Percentiles rank a stretch among this genome's conserved stretches.
Evolutionary conservation across 2,113 vertebrate species (phyloP).

Genomic region (Mus pahari): DNA sequence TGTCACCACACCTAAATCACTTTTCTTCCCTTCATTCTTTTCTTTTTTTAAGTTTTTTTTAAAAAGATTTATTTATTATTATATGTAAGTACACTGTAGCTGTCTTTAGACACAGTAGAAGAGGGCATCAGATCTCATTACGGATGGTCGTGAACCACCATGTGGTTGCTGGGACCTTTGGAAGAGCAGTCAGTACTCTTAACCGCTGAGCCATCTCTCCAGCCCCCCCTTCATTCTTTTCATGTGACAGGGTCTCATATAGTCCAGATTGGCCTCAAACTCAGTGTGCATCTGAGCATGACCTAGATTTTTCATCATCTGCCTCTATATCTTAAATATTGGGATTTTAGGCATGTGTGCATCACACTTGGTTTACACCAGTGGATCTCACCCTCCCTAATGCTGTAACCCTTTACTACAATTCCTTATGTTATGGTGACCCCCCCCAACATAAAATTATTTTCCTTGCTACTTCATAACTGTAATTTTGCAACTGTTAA

Average conservation of each 20-base stretch:
- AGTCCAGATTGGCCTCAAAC: background rate
- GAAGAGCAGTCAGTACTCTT: too few species aligned
- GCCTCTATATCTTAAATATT: background rate
- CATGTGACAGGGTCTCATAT: background rate
- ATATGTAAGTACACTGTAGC: too few species aligned
- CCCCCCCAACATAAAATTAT: background rate
- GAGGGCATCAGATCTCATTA: too few species aligned
- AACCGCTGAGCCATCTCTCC: too few species aligned
- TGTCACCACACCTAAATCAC: background rate
- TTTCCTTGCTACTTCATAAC: background rate
- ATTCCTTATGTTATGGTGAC: background rate
- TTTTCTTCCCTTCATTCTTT: too few species aligned
- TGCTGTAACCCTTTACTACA: background rate
- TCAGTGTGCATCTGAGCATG: background rate
- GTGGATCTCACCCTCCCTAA: background rate
- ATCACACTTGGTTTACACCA: background rate
- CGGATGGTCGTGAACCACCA: too few species aligned
- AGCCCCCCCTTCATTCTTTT: background rate
- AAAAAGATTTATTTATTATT: too few species aligned
- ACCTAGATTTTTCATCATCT: background rate
- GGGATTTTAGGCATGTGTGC: background rate
- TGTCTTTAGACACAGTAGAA: too few species aligned
- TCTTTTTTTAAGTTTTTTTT: too few species aligned
- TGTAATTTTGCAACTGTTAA: background rate
- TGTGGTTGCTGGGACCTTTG: too few species aligned